A percentile compares a stretch with the other conserved stretches of the same genome.
Evolutionary conservation across 2,797 vertebrate genomes (phyloP).

Genomic region (Coendou prehensilis): DNA sequence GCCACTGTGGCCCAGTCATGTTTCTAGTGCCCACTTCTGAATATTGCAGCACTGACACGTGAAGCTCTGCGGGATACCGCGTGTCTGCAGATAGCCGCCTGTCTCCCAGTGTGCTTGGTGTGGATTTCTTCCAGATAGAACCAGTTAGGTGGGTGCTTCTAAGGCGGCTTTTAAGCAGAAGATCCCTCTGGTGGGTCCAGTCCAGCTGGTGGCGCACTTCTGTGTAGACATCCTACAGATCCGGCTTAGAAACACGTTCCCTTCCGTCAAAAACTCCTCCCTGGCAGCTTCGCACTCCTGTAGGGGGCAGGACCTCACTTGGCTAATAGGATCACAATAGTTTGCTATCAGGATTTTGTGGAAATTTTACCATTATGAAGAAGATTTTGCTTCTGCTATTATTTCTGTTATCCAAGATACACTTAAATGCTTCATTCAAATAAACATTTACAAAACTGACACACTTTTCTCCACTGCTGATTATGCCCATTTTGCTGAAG

Average conservation of each 20-base stretch:
- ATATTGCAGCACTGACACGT: neutral
- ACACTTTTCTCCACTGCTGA: neutral
- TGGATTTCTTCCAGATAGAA: slow-evolving; percentile 45
- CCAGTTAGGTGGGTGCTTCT: fast-evolving
- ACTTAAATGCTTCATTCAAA: neutral
- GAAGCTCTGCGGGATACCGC: neutral
- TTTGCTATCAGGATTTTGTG: neutral
- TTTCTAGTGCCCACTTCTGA: neutral
- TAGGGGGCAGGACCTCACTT: fast-evolving
- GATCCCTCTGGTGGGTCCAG: neutral
- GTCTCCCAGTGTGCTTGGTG: neutral
- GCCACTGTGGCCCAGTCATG: neutral
- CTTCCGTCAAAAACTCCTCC: no score
- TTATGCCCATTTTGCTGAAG: neutral
- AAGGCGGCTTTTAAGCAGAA: neutral
- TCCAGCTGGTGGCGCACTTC: neutral
- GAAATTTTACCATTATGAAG: neutral
- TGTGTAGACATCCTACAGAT: neutral
- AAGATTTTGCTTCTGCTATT: neutral
- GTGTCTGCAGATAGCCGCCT: neutral
- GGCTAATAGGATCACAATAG: fast-evolving
- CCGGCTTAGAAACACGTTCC: neutral
- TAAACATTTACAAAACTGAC: neutral
- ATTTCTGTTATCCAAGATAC: neutral
- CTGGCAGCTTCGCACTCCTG: neutral